A percentile compares a stretch with the other conserved stretches of the same genome.
These are phyloP conservation scores for Coelopa pilipes DNA, from an alignment of 2,888 invertebrate species.

Conservation along the genomic window DNA sequence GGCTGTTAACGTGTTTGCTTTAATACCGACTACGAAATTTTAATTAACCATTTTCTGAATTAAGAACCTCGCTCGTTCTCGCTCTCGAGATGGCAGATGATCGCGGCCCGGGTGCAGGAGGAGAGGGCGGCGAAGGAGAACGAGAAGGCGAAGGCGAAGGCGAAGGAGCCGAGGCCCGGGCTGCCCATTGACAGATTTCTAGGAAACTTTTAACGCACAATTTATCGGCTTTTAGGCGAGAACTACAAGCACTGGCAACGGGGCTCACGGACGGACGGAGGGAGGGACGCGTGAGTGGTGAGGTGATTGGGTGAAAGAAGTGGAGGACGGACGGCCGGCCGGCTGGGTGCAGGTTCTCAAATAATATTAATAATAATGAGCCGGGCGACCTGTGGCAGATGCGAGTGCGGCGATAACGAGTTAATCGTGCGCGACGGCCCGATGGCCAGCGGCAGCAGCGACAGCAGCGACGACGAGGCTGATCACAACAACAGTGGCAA, in stretches of 20 bases:
- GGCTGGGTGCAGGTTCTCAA: neutral
- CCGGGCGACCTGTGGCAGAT: conserved; percentile 30
- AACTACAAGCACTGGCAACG: conserved; percentile 35
- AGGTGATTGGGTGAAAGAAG: too few relatives aligned
- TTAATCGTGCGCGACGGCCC: neutral
- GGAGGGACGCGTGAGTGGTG: too few relatives aligned
- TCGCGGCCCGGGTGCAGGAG: neutral
- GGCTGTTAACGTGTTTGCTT: conserved; percentile 62
- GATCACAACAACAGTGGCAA: neutral
- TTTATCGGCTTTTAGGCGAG: conserved; percentile 63
- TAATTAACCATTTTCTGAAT: conserved; percentile 54
- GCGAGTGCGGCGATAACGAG: conserved; percentile 22
- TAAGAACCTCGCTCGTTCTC: too few relatives aligned
- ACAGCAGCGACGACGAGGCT: neutral
- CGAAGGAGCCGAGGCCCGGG: too few relatives aligned
- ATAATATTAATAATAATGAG: conserved; percentile 34
- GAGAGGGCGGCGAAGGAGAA: neutral
- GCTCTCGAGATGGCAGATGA: neutral
- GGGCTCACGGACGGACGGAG: neutral
- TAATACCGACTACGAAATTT: conserved; percentile 58
- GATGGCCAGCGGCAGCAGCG: neutral
- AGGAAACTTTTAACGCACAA: conserved; percentile 59
- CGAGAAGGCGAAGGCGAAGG: too few relatives aligned
- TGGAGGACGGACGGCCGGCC: too few relatives aligned
- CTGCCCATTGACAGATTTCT: conserved; percentile 47